Evolutionary conservation across 1,140 invertebrate species (phyloP), one percentile per base, ranked within the genome.

Genomic region (Drosophila oshimai): DNA sequence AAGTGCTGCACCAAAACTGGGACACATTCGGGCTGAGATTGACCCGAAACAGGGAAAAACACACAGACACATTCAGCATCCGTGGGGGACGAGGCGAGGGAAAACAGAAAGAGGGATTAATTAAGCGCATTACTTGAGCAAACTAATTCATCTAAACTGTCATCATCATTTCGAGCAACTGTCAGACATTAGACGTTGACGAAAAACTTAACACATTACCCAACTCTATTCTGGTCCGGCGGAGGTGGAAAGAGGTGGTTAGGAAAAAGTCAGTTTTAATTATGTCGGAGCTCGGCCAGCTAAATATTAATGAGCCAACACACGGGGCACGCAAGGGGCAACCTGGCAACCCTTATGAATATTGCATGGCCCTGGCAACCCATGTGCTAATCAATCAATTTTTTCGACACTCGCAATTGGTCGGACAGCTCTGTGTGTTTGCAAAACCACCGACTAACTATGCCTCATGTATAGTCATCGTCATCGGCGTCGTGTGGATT

Each of bases 71-170:
- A 60, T 17, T 55, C n/a, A 4, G 22, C 41, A 22, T 4, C 28
- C 3, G 4, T 2, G 0, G 17, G 4, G 17, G 4, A 15, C 10
- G 18, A 10, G n/a, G 18, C n/a, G n/a, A n/a, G 12, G 29, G 22
- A 9, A 22, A 6, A 13, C 34, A 47, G 34, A 18, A 70, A 55
- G 65, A 34, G 71, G 75, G 75, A 81, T 87, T 87, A 86, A 86
- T 86, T 81, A 76, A 79, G 45, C 58, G 62, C 76, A 87, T 81
- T 86, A 83, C 55, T 75, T 73, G 61, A 53, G 54, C 73, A 87
- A 86, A 86, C 81, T 87, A 86, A 86, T 86, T 81, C 81, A 86
- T 86, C 80, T 87, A 80, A 87, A 80, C 80, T 86, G 80, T 86
- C 81, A 86, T 86, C 81, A 86, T 86, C 81, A 87, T 81, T 86